A percentile compares a stretch with the other conserved stretches of the same genome.
Conservation (phyloP, 92 coral and sea anemone genomes). For the Parazoanthus swiftii region DNA sequence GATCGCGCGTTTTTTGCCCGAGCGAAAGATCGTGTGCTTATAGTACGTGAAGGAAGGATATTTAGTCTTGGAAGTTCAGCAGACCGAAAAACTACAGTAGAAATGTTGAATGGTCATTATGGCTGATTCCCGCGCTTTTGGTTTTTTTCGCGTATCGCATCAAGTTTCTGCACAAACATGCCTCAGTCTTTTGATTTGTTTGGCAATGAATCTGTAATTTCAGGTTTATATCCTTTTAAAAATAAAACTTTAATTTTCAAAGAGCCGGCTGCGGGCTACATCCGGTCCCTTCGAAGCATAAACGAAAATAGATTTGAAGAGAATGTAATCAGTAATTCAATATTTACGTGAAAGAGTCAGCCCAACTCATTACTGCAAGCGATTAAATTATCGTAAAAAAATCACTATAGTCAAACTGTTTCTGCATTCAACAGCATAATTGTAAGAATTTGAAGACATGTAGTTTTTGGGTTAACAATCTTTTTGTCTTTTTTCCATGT, state of each 20-base stretch:
- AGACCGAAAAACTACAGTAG: not conserved
- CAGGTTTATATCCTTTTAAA: not conserved
- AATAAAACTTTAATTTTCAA: too few relatives aligned
- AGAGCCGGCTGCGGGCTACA: not conserved
- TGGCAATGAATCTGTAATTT: not conserved
- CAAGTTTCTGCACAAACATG: not conserved
- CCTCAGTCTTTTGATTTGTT: not conserved
- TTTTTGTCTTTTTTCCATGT: too few relatives aligned
- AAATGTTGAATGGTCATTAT: not conserved
- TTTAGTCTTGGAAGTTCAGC: not conserved
- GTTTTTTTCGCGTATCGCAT: not conserved
- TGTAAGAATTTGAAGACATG: not conserved
- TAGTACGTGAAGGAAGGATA: not conserved
- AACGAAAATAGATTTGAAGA: not conserved
- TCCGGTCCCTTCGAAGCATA: not conserved
- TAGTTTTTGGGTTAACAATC: too few relatives aligned
- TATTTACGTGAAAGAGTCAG: not conserved
- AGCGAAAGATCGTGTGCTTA: not conserved
- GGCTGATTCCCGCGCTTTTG: conserved; percentile 26
- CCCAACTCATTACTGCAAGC: not conserved
- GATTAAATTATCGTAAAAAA: too few relatives aligned
- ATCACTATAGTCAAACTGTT: not conserved
- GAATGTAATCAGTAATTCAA: not conserved
- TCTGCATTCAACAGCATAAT: not conserved
- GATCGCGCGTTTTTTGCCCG: not conserved